These are phyloP conservation scores for Plestiodon gilberti DNA, from an alignment of 2,113 vertebrate genomes.

Conservation along the genomic window DNA sequence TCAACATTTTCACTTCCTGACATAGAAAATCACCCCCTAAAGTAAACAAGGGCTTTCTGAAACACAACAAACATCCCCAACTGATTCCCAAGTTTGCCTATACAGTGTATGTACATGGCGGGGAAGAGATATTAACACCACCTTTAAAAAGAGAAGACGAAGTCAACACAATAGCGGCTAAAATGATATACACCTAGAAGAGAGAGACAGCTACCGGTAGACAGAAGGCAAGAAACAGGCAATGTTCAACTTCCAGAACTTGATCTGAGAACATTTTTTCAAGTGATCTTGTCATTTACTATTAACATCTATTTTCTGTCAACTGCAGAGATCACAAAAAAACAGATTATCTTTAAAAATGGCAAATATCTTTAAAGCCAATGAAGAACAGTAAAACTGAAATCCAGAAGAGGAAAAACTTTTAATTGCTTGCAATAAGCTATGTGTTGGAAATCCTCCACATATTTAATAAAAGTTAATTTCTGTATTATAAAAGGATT, in stretches of 20 bases:
- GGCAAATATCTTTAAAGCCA: not conserved
- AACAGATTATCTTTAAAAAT: not conserved
- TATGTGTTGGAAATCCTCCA: not conserved
- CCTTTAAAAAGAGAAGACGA: constrained; percentile 4
- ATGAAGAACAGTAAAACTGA: not conserved
- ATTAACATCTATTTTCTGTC: not conserved
- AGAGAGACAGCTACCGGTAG: not conserved
- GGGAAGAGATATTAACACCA: constrained; percentile 42
- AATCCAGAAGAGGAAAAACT: constrained; percentile 8
- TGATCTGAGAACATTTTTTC: not conserved
- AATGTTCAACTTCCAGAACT: not conserved
- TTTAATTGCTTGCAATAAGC: not conserved
- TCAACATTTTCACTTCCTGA: constrained; percentile 77
- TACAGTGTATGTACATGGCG: constrained; percentile 57
- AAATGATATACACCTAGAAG: not conserved
- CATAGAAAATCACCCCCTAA: constrained; percentile 77
- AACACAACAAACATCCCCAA: constrained; percentile 73
- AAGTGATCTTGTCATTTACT: not conserved
- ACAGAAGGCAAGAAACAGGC: not conserved
- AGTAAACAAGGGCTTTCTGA: constrained; percentile 80
- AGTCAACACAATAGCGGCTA: not conserved
- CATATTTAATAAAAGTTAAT: constrained; percentile 11
- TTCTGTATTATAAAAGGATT: constrained; percentile 14
- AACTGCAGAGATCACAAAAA: not conserved
- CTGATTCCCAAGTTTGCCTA: constrained; percentile 57